These are phyloP conservation scores for Lycocorax pyrrhopterus DNA, from an alignment of 2,113 vertebrate genomes.

Conservation along the genomic window DNA sequence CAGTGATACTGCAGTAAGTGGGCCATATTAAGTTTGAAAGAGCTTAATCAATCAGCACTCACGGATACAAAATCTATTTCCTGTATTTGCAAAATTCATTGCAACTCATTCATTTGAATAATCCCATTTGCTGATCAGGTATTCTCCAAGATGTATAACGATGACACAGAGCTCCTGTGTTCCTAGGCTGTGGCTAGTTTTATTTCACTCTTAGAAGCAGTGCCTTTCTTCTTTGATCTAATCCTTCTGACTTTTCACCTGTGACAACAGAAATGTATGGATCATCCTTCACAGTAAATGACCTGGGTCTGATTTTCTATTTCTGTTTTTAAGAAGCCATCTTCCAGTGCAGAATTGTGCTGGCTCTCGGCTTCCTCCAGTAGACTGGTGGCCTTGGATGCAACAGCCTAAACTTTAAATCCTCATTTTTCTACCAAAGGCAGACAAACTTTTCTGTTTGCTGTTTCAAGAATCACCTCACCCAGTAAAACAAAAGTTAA, in stretches of 20 bases:
- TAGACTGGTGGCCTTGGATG: background rate
- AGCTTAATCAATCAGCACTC: background rate
- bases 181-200: background rate
- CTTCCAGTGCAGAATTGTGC: background rate
- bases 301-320: background rate
- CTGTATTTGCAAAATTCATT: slow-evolving; percentile 27
- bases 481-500: background rate
- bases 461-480: background rate
- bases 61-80: background rate
- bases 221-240: background rate
- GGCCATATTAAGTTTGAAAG: background rate
- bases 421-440: background rate
- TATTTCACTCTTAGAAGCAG: background rate
- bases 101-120: background rate
- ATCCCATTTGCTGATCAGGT: background rate
- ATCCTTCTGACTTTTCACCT: background rate
- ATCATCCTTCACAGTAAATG: background rate
- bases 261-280: background rate
- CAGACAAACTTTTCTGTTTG: background rate
- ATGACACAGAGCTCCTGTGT: background rate
- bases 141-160: background rate
- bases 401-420: background rate
- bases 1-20: background rate
- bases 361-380: background rate
- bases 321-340: background rate